Percentiles rank a stretch among this genome's conserved stretches.
Conservation (phyloP, 1,140 invertebrate species). For the Lethrus apterus region DNA sequence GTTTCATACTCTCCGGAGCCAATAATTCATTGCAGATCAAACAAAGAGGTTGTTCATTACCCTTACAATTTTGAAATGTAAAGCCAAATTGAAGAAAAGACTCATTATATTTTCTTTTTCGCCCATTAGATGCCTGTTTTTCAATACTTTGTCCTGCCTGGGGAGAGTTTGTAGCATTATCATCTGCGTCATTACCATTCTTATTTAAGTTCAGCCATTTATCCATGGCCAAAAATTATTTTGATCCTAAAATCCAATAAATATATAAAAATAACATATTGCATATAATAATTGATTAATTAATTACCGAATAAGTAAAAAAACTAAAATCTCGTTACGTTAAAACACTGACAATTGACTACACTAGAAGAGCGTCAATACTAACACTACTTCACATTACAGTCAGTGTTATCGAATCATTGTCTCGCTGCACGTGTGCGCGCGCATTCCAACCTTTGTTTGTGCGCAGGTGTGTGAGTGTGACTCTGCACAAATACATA, state of each 20-base stretch:
- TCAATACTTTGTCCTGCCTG: slow-evolving; percentile 18
- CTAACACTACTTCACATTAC: slow-evolving; percentile 9
- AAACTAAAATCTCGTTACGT: slow-evolving; percentile 14
- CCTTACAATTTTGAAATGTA: slow-evolving; percentile 13
- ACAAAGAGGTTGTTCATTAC: slow-evolving; percentile 4
- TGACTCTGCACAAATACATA: too few species aligned
- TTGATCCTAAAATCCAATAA: slow-evolving; percentile 18
- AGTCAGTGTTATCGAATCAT: too few species aligned
- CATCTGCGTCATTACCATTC: slow-evolving; percentile 17
- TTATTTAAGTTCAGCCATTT: too few species aligned
- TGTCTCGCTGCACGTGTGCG: too few species aligned
- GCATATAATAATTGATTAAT: too few species aligned
- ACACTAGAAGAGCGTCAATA: slow-evolving; percentile 13
- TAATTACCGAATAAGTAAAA: slow-evolving; percentile 14
- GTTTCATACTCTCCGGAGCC: background rate
- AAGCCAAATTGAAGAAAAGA: slow-evolving; percentile 16
- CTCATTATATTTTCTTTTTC: slow-evolving; percentile 17
- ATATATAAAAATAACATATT: slow-evolving; percentile 19
- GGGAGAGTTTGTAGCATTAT: slow-evolving; percentile 16
- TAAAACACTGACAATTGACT: slow-evolving; percentile 13
- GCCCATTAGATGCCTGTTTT: slow-evolving; percentile 8
- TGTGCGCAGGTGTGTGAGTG: too few species aligned
- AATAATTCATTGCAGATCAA: background rate
- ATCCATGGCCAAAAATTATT: slow-evolving; percentile 14
- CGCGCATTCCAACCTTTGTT: too few species aligned